Base-by-base conservation (phyloP, 2,113 vertebrate genomes). In the Siniperca knerii region DNA sequence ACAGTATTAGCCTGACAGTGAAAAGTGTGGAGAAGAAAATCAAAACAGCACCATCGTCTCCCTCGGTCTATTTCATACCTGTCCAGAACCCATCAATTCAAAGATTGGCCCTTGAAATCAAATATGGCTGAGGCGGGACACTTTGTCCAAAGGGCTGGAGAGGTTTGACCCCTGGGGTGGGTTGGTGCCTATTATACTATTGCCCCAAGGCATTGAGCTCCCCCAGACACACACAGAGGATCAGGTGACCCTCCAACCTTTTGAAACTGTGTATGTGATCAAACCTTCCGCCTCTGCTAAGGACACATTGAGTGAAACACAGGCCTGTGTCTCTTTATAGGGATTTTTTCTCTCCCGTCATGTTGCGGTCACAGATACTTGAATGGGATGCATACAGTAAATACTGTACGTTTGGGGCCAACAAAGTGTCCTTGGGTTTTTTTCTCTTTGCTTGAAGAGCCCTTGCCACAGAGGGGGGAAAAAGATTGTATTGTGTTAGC, bases 201-300 rank as follows among this genome's bases (percentile, higher is more conserved):
- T 61, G 29, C 72, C 82, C 83, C 42, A 48, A 84, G 81, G 82
- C 77, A 83, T 23, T 73, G 29, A 77, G 67, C 67, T 66, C 70
- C 80, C 54, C 80, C 66, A 74, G 57, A 40, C 52, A 77, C 82
- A 87, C 82, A 83, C 76, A 80, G 37, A 75, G 83, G 91, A 94
- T 95, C 92, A 92, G 80, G 86, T 95, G 92, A 93, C 92, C 87
- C 75, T 88, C 58, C 83, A 86, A 87, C 88, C 89, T 93, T 29
- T 90, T 95, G 92, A 93, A 93, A 94, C 87, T 35, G 61, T 88
- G 88, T 92, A 87, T 75, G 89, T 20, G 86, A 92, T 92, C 90
- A 93, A 92, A 92, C 82, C 85, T 67, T 57, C 83, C 66, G n/a
- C 78, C 81, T 84, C 76, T 86, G 60, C 82, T 84, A 80, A 78